Conservation (phyloP, 2,888 invertebrate species). For the Crossocerus cetratus region DNA sequence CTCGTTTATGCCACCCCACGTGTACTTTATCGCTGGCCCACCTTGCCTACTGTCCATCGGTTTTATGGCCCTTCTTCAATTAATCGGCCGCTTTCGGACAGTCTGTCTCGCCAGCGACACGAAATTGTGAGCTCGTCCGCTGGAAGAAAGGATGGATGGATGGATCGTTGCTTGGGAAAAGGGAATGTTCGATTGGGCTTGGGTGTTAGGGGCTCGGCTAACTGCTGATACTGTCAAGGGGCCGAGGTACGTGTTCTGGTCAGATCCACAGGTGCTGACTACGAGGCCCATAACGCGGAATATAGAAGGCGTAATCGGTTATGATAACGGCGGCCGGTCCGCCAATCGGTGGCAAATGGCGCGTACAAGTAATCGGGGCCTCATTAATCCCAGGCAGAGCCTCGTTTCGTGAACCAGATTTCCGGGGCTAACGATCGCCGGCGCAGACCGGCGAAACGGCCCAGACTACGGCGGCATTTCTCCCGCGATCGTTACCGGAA, state of each 20-base stretch:
- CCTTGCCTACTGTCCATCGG: constrained; percentile 43
- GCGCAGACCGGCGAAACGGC: constrained; percentile 25
- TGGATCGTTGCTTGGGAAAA: no score
- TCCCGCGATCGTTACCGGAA: constrained; percentile 75
- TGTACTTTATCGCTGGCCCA: constrained; percentile 45
- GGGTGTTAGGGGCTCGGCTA: no score
- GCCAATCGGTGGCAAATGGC: constrained; percentile 41
- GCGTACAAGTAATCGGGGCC: constrained; percentile 38
- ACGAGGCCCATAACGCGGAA: not conserved
- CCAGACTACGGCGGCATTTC: constrained; percentile 57
- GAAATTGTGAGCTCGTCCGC: no score
- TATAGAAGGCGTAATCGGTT: constrained; percentile 15
- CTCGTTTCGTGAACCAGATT: constrained; percentile 43
- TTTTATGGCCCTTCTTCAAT: constrained; percentile 38
- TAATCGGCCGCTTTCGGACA: constrained; percentile 18
- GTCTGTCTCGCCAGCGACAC: no score
- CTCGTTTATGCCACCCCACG: constrained; percentile 58
- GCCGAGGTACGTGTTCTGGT: no score
- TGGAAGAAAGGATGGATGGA: no score
- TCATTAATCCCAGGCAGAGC: constrained; percentile 44
- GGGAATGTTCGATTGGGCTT: no score
- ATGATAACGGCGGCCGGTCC: constrained; percentile 28
- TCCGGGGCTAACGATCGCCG: constrained; percentile 21
- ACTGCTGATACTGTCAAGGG: no score
- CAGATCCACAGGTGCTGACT: constrained; percentile 45